Evolutionary conservation across 2,113 vertebrate species (phyloP).

Genomic region (Plecotus auritus): DNA sequence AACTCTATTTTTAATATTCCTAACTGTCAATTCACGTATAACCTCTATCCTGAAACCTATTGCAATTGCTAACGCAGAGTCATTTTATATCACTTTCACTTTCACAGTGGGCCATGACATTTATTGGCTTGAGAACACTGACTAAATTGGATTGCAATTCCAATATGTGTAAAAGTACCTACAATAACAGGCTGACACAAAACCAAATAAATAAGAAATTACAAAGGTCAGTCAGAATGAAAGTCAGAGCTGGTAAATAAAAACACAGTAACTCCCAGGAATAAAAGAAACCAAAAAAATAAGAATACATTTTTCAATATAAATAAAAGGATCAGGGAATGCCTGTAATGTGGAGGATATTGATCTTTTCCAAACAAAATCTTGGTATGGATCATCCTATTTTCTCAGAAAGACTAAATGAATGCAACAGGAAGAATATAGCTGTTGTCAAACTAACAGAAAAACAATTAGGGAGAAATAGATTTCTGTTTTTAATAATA

Average conservation of each 20-base stretch:
- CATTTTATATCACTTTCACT: not conserved
- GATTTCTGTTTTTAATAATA: not conserved
- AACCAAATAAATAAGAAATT: conserved; percentile 40
- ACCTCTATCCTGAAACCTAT: not conserved
- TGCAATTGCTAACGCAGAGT: not conserved
- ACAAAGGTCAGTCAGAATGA: conserved; percentile 24
- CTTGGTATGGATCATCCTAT: not conserved
- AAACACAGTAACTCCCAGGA: not conserved
- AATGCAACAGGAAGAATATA: not conserved
- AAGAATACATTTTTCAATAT: not conserved
- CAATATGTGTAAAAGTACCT: not conserved
- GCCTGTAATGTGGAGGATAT: not conserved
- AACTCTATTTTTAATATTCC: conserved; percentile 16
- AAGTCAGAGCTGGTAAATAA: not conserved
- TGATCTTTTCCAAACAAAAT: not conserved
- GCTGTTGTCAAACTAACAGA: not conserved
- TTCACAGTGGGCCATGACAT: conserved; percentile 21
- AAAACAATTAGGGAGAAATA: not conserved
- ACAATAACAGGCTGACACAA: not conserved
- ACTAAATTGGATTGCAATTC: conserved; percentile 25
- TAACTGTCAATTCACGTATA: conserved; percentile 1
- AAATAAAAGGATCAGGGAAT: not conserved
- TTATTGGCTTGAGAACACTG: conserved; percentile 35
- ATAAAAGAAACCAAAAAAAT: not conserved
- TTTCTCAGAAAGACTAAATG: not conserved